Evolutionary conservation across 2,113 vertebrate species (phyloP).

Genomic region (Psittacula cyanocephala): DNA sequence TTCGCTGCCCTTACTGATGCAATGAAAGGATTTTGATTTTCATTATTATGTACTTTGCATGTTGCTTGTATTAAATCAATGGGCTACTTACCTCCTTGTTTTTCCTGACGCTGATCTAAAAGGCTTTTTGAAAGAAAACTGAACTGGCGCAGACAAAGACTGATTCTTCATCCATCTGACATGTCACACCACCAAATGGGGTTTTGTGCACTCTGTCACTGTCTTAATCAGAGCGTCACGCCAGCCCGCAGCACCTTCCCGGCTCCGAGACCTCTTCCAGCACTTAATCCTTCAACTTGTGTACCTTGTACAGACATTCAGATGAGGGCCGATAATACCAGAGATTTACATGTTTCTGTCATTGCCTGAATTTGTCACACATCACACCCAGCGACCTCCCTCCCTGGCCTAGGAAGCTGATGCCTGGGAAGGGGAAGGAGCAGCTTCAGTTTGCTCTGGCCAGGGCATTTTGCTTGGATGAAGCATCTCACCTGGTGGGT

Average conservation of each 20-base stretch:
- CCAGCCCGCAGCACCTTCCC: slow-evolving; percentile 73
- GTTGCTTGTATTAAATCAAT: slow-evolving; percentile 60
- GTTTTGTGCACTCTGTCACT: slow-evolving; percentile 90
- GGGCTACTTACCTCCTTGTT: slow-evolving; percentile 51
- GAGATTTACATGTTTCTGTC: slow-evolving; percentile 77
- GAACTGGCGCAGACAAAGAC: slow-evolving; percentile 87
- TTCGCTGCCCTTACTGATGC: slow-evolving; percentile 30
- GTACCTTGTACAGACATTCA: slow-evolving; percentile 80
- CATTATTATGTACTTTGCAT: slow-evolving; percentile 50
- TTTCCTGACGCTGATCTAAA: slow-evolving; percentile 65
- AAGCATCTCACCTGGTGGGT: no score
- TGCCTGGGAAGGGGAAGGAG: background rate
- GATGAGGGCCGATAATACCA: slow-evolving; percentile 75
- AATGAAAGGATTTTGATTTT: slow-evolving; percentile 67
- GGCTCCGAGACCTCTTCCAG: slow-evolving; percentile 76
- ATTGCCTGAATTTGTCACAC: slow-evolving; percentile 56
- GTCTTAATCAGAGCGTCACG: slow-evolving; percentile 88
- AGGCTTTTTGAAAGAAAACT: slow-evolving; percentile 79
- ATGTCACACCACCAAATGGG: slow-evolving; percentile 89
- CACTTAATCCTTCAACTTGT: slow-evolving; percentile 72
- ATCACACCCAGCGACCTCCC: background rate
- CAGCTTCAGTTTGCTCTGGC: accelerated
- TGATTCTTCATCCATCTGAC: slow-evolving; percentile 88
- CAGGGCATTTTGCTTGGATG: no score
- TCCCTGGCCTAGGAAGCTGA: accelerated